Base-by-base conservation (phyloP, 1,140 invertebrate genomes). In the Bombus confusus region DNA sequence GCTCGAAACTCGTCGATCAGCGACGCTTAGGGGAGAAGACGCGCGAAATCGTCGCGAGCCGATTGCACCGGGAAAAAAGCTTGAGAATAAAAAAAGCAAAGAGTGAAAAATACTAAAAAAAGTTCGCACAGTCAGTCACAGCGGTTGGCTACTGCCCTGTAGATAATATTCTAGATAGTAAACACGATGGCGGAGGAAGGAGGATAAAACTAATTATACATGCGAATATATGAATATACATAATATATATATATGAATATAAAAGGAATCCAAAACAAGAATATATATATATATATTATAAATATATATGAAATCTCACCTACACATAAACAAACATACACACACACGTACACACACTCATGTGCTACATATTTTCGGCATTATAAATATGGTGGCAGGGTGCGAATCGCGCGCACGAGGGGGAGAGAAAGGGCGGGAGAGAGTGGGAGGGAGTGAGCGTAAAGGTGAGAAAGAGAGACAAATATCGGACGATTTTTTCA, bases 131-230 rank as follows among this genome's bases (percentile, higher is more conserved):
- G 87, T 92, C 87, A 90, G 87, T 91, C 89, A 91, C 87, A 92
- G 87, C 88, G 83, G 92, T 92, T 92, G 93, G 81, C 89, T 93
- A 92, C 91, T 93, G 90, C 89, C 91, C 92, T 93, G 92, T 93
- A 93, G 90, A 93, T 92, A 90, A 90, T 90, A 90, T 90, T 74
- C 90, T 92, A 93, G 88, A 91, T 93, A 93, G 86, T 80, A 87
- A 82, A 82, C 74, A 85, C 80, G 68, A 86, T 25, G 73, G 43
- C 59, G 41, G 25, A 57, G 9, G 34, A 68, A n/a, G 76, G 69
- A 73, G 69, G 72, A 79, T 79, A 59, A 72, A 79, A 34, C 68
- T 90, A 59, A 89, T 88, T 90, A 88, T 85, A 87, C 79, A 89
- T 91, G 86, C 87, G 77, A 82, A 87, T 89, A 89, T 86, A 91